phyloP scores from a whole-genome alignment of 2,797 vertebrate species.

The Notamacropus eugenii region DNA sequence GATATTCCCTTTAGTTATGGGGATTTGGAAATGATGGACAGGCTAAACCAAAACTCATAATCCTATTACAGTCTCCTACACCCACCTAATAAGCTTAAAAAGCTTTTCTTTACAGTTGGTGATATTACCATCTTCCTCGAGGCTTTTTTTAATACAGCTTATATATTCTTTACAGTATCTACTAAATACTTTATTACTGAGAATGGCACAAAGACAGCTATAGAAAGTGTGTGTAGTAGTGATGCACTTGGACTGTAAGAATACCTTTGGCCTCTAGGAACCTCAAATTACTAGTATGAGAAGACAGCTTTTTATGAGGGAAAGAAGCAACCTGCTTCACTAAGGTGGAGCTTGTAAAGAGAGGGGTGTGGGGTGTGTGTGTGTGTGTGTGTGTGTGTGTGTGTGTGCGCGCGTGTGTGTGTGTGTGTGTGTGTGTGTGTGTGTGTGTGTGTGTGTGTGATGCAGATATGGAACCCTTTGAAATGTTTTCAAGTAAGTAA shows the following conservation, averaged over 20 bases:
- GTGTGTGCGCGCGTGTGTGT: too few species aligned
- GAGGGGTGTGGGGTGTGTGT: conserved; percentile 5
- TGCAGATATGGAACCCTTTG: conserved; percentile 73
- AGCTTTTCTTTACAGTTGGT: conserved; percentile 59
- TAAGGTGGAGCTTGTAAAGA: conserved; percentile 75
- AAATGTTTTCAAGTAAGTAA: conserved; percentile 70
- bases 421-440: not conserved
- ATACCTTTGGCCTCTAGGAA: conserved; percentile 67
- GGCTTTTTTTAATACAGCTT: conserved; percentile 71
- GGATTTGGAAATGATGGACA: conserved; percentile 79
- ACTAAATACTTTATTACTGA: conserved; percentile 77
- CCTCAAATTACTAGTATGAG: conserved; percentile 76
- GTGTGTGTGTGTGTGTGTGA: conserved; percentile 60
- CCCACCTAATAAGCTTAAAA: conserved; percentile 77
- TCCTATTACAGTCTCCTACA: conserved; percentile 78
- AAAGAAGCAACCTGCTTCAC: conserved; percentile 70
- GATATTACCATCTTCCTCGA: conserved; percentile 74
- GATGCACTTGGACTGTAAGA: conserved; percentile 73
- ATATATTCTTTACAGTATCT: conserved; percentile 76
- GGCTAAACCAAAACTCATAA: conserved; percentile 79
- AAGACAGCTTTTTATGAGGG: conserved; percentile 70
- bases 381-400: conserved; percentile 39
- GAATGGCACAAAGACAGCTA: conserved; percentile 62
- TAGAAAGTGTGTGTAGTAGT: conserved; percentile 67
- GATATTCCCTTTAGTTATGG: conserved; percentile 79